Evolutionary conservation across 2,113 vertebrate genomes (phyloP).

Genomic region (Channa argus): DNA sequence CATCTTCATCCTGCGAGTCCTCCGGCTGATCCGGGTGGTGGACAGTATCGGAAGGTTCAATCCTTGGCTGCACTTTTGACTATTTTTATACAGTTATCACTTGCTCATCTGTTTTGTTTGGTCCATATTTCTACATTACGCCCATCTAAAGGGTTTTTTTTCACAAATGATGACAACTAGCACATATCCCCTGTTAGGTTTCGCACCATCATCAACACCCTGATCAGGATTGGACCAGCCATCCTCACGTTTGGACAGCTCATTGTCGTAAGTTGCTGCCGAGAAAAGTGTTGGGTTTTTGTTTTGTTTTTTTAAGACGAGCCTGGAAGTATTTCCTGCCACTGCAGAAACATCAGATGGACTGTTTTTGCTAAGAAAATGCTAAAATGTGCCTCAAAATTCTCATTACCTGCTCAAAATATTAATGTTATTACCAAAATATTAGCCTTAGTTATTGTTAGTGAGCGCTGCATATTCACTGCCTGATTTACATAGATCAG

Average conservation of each 20-base stretch:
- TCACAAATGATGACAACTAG: not conserved
- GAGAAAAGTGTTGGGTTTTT: too few relatives aligned
- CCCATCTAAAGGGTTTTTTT: not conserved
- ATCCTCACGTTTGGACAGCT: slow-evolving; percentile 93
- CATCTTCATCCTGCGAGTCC: slow-evolving; percentile 90
- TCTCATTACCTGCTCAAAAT: too few relatives aligned
- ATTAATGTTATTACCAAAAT: too few relatives aligned
- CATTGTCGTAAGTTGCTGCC: slow-evolving; percentile 86
- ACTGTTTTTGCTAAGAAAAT: too few relatives aligned
- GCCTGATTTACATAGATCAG: too few relatives aligned
- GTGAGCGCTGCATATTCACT: too few relatives aligned
- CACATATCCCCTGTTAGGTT: slow-evolving; percentile 75
- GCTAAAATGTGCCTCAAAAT: too few relatives aligned
- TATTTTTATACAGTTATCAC: not conserved
- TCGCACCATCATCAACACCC: slow-evolving; percentile 90
- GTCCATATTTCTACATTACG: not conserved
- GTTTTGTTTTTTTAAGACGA: too few relatives aligned
- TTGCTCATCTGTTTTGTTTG: not conserved
- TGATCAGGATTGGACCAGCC: slow-evolving; percentile 91
- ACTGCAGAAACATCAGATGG: too few relatives aligned
- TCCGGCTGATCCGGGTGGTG: slow-evolving; percentile 89
- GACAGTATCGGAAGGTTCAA: slow-evolving; percentile 89
- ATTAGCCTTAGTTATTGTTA: too few relatives aligned
- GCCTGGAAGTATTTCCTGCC: too few relatives aligned
- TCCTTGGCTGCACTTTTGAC: too few relatives aligned